Conservation (phyloP, 2,797 vertebrate species). For the Lutjanus campechanus region DNA sequence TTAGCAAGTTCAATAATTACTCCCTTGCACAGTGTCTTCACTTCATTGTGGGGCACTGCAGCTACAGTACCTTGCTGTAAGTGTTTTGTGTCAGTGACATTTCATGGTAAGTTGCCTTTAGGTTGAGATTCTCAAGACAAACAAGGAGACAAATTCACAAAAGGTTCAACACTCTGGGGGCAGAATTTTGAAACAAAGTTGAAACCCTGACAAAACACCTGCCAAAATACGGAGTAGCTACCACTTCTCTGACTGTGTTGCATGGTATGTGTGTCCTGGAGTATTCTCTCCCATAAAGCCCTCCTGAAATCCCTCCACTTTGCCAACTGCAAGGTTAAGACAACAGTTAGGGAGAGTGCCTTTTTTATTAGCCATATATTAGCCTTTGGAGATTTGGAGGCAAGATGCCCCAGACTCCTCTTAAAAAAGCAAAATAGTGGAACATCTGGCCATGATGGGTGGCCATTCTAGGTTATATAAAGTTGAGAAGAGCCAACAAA, state of each 20-base stretch:
- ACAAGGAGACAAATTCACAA: constrained; percentile 46
- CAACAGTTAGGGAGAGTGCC: constrained; percentile 73
- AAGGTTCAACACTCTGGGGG: constrained; percentile 20
- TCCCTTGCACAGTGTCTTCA: not conserved
- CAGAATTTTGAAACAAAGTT: constrained; percentile 36
- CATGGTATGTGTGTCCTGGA: constrained; percentile 37
- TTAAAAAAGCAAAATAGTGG: constrained; percentile 78
- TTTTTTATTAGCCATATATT: constrained; percentile 80
- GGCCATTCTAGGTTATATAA: constrained; percentile 78
- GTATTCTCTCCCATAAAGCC: constrained; percentile 47
- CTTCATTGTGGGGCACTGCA: not conserved
- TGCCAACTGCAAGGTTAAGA: constrained; percentile 81
- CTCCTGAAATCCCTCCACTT: constrained; percentile 58
- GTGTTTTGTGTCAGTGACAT: not conserved
- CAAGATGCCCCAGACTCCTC: constrained; percentile 67
- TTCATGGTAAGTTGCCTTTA: constrained; percentile 31
- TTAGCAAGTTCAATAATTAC: not conserved
- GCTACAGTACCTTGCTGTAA: constrained; percentile 1
- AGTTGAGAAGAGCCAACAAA: constrained; percentile 69
- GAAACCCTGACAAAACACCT: constrained; percentile 56
- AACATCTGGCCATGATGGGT: constrained; percentile 82
- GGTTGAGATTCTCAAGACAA: constrained; percentile 28
- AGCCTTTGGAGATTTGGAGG: constrained; percentile 73
- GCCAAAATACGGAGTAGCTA: constrained; percentile 65
- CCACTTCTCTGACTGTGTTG: constrained; percentile 34